phyloP scores from a whole-genome alignment of 2,888 invertebrate genomes.

The Silvanus unidentatus region DNA sequence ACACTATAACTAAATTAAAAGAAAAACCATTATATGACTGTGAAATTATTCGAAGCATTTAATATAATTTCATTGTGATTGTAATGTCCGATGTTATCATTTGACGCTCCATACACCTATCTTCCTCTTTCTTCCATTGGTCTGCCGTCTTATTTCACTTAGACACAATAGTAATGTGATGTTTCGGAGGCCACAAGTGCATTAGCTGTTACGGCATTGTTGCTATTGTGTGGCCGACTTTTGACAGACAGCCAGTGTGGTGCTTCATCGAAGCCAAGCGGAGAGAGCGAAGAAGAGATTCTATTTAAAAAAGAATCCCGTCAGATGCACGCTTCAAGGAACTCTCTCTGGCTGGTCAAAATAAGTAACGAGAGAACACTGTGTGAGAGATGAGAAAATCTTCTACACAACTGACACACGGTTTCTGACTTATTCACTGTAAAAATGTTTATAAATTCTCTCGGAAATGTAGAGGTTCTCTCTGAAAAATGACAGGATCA shows the following conservation, averaged over 20 bases:
- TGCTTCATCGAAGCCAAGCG: conserved; percentile 7
- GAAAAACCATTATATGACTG: conserved; percentile 5
- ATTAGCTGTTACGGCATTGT: conserved; percentile 23
- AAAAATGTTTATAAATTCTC: conserved; percentile 15
- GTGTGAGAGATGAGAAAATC: conserved; percentile 26
- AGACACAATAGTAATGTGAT: conserved; percentile 18
- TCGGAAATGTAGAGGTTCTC: conserved; percentile 13
- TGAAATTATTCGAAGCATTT: conserved; percentile 14
- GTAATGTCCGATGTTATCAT: conserved; percentile 21
- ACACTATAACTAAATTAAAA: too few species aligned
- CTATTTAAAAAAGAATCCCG: conserved; percentile 15
- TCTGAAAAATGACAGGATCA: conserved; percentile 8
- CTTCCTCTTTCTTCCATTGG: neutral
- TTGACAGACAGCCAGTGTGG: conserved; percentile 22
- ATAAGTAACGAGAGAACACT: conserved; percentile 12
- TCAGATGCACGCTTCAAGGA: conserved; percentile 16
- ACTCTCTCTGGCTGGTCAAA: conserved; percentile 20
- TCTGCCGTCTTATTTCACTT: conserved; percentile 16
- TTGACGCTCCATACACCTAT: conserved; percentile 8
- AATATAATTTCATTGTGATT: conserved; percentile 16
- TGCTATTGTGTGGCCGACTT: conserved; percentile 25
- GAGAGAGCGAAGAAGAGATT: neutral
- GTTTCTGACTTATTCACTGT: conserved; percentile 26
- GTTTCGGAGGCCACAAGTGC: conserved; percentile 22
- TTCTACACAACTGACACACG: conserved; percentile 27